These are phyloP conservation scores for Holotrichia oblita DNA, from an alignment of 1,140 invertebrate species.

Conservation along the genomic window DNA sequence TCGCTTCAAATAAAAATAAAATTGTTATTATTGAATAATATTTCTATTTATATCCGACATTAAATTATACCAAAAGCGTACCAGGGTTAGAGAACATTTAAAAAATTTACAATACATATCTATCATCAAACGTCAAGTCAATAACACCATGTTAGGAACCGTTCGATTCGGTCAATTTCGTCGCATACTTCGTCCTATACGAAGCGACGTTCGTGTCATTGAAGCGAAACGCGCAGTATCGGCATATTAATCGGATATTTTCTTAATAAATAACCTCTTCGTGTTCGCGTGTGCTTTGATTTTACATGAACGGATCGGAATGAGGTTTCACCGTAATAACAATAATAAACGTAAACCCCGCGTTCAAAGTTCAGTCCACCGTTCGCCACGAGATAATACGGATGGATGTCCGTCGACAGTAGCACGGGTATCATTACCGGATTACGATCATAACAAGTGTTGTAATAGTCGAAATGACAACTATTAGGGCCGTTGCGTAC, in stretches of 20 bases:
- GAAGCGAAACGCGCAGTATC: background rate
- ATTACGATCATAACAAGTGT: background rate
- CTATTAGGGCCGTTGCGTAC: conserved; percentile 69
- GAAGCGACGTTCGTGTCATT: background rate
- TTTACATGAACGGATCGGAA: background rate
- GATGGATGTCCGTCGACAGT: background rate
- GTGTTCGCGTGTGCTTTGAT: background rate
- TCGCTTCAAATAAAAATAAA: too few relatives aligned
- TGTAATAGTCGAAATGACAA: conserved; percentile 44
- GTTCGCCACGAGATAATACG: background rate
- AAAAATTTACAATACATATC: too few relatives aligned
- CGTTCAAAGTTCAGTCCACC: background rate
- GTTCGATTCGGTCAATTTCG: background rate
- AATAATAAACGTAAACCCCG: conserved; percentile 13
- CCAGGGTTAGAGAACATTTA: too few relatives aligned
- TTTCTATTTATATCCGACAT: too few relatives aligned
- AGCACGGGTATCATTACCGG: background rate
- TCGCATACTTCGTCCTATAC: background rate
- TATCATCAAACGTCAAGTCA: too few relatives aligned
- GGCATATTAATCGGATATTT: background rate
- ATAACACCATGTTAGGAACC: background rate
- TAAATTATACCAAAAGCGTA: too few relatives aligned
- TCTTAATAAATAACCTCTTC: background rate
- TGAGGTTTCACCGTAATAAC: conserved; percentile 20
- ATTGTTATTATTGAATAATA: too few relatives aligned